Percentiles rank a stretch among this genome's conserved stretches.
These are phyloP conservation scores for Aphaenogaster floridana DNA, from an alignment of 1,140 invertebrate genomes.

Conservation along the genomic window DNA sequence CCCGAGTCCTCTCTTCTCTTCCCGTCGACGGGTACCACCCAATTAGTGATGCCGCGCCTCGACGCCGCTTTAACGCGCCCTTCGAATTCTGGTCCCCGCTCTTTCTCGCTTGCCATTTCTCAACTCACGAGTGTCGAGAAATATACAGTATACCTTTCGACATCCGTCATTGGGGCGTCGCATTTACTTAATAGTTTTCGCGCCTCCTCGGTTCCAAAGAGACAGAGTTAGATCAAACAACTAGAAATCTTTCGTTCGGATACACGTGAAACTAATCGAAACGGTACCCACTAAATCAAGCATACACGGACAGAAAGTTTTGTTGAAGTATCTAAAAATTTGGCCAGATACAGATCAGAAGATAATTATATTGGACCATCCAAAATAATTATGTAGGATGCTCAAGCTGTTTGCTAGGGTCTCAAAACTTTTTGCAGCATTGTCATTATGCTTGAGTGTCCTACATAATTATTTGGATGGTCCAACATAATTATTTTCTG, in stretches of 20 bases:
- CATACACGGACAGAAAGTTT: too few species aligned
- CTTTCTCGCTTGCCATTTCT: neutral
- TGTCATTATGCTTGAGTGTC: too few species aligned
- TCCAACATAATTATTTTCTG: too few species aligned
- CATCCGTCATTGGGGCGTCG: slow-evolving; percentile 34
- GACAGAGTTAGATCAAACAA: slow-evolving; percentile 4
- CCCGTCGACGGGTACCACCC: slow-evolving; percentile 49
- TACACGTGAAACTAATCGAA: neutral
- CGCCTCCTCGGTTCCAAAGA: neutral
- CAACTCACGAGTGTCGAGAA: slow-evolving; percentile 33
- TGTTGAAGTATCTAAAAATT: too few species aligned
- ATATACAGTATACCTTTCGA: slow-evolving; percentile 16
- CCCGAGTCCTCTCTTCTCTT: slow-evolving; percentile 31
- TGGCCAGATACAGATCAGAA: too few species aligned
- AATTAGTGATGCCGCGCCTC: slow-evolving; percentile 72
- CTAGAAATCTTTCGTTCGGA: neutral
- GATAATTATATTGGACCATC: too few species aligned
- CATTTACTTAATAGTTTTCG: slow-evolving; percentile 40
- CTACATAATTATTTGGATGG: too few species aligned
- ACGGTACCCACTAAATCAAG: neutral
- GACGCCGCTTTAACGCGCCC: slow-evolving; percentile 35
- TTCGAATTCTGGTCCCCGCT: neutral
- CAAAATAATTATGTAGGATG: too few species aligned
- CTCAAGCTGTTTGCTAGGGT: too few species aligned
- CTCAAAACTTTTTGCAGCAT: too few species aligned